Evolutionary conservation across 2,888 invertebrate genomes (phyloP).

Genomic region (Hirtodrosophila histrioides): DNA sequence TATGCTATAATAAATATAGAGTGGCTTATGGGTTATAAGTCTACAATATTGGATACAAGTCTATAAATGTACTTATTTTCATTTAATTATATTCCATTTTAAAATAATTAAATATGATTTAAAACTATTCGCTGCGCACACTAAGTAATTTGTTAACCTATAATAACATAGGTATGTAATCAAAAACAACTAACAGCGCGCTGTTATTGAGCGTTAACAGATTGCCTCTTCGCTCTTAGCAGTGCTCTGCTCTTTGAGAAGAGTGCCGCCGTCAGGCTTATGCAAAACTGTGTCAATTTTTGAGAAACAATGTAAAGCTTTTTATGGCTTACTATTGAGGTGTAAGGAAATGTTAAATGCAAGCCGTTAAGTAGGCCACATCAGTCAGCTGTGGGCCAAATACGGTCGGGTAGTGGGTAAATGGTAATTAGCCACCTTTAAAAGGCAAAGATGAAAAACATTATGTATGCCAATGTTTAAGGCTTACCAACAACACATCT

Average conservation of each 20-base stretch:
- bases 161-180: slow-evolving; percentile 7
- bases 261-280: slow-evolving; percentile 36
- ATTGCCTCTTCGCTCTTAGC: slow-evolving; percentile 21
- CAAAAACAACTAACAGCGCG: slow-evolving; percentile 5
- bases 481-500: slow-evolving; percentile 8
- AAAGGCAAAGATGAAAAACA: neutral
- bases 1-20: too few species aligned
- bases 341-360: slow-evolving; percentile 52
- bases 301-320: slow-evolving; percentile 51
- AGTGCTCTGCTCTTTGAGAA: slow-evolving; percentile 53
- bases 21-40: too few species aligned
- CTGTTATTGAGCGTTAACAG: slow-evolving; percentile 14
- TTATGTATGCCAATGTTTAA: slow-evolving; percentile 26
- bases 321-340: slow-evolving; percentile 46
- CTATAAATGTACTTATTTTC: too few species aligned
- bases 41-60: too few species aligned
- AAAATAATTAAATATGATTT: neutral
- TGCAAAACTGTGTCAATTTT: slow-evolving; percentile 52
- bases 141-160: slow-evolving; percentile 21
- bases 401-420: slow-evolving; percentile 14
- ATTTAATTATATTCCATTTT: too few species aligned
- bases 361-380: slow-evolving; percentile 50
- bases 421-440: slow-evolving; percentile 35
- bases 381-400: slow-evolving; percentile 18
- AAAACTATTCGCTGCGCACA: neutral